phyloP scores from a whole-genome alignment of 2,113 vertebrate species.

The Emydura subglobosa region DNA sequence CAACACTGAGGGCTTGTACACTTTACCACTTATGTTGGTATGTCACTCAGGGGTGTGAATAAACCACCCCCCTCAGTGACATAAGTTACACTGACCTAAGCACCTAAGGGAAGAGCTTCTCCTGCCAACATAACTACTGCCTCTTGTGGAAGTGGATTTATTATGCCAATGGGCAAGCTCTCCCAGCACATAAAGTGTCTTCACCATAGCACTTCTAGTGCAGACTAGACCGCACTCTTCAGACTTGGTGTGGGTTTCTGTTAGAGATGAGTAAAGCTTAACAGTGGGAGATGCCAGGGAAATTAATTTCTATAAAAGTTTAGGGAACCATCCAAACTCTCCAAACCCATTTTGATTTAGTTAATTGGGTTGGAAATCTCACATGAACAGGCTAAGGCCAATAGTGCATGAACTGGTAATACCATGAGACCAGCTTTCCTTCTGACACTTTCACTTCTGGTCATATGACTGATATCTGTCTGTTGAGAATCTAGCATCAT shows the following conservation, averaged over 20 bases:
- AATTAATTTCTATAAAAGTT: conserved; percentile 47
- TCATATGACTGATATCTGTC: background rate
- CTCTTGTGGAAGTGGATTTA: background rate
- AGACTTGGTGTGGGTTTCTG: conserved; percentile 56
- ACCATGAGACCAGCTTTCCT: background rate
- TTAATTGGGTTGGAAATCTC: background rate
- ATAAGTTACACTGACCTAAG: background rate
- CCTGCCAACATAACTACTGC: background rate
- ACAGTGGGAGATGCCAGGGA: background rate
- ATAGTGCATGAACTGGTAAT: background rate
- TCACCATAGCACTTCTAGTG: background rate
- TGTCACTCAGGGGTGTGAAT: background rate
- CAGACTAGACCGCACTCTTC: background rate
- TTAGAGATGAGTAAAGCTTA: conserved; percentile 41
- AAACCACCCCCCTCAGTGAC: background rate
- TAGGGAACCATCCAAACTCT: background rate
- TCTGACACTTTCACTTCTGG: background rate
- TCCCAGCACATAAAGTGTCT: background rate
- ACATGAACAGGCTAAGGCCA: background rate
- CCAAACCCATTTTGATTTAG: background rate
- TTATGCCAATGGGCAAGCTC: background rate
- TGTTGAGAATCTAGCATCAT: background rate
- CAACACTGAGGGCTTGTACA: background rate
- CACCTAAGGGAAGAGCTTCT: background rate
- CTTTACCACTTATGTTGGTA: background rate